Base-by-base conservation (phyloP, 1,140 invertebrate genomes). In the Caenorhabditis inopinata region DNA sequence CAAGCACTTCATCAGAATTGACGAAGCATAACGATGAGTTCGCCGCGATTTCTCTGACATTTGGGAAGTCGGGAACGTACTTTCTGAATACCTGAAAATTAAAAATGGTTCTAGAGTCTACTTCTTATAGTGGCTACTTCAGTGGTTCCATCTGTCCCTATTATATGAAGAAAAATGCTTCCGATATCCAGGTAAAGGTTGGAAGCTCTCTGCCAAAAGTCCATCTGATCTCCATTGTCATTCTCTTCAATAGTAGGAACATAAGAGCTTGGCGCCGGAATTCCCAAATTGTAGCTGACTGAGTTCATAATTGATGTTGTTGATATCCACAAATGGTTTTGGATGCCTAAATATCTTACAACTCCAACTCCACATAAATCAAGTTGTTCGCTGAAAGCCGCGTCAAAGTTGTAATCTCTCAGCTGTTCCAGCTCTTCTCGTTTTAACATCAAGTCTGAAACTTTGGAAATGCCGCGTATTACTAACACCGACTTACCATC, bases 191-290 rank as follows among this genome's bases (percentile, higher is more conserved):
- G 78, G 21, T 75, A 76, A 2, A 83, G 23, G 53, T 83, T 82
- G 32, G 32, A 42, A 18, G 82, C 81, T 12, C 82, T 32, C 14
- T 83, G 38, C 80, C 68, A 78, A 77, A 82, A 83, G 14, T n/a
- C 12, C 81, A 83, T 83, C 21, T n/a, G 23, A 23, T 82, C 81
- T 2, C 29, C 18, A 47, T 80, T 74, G 53, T 83, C 82, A 46
- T 82, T 83, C 35, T 83, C 82, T 38, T 82, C 82, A 18, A 83
- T 79, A 4, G 81, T 74, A 2, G 82, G 82, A 16, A 83, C 82
- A 48, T 83, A 83, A n/a, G 68, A 76, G 29, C 29, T 21, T 3
- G 82, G 82, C 7, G 53, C 49, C 11, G 82, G 82, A 14, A 83
- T 75, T 46, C 82, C 82, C 45, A 83, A 45, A n/a, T 79, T 82